phyloP scores from a whole-genome alignment of 2,888 invertebrate species.

The Augiades crinisus region DNA sequence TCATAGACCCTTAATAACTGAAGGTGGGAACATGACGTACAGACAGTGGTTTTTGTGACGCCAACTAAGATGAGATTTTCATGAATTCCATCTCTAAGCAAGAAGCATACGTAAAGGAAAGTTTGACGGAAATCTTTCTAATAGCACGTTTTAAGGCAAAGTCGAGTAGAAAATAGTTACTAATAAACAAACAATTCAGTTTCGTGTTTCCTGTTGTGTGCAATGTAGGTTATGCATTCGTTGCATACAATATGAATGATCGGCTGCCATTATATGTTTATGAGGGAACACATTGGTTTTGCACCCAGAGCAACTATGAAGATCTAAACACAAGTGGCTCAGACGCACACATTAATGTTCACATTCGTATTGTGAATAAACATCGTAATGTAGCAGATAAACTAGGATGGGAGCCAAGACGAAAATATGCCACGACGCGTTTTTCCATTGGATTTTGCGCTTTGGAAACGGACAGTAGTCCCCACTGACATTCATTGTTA shows the following conservation, averaged over 20 bases:
- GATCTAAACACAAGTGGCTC: slow-evolving; percentile 61
- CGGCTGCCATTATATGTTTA: slow-evolving; percentile 32
- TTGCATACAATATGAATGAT: slow-evolving; percentile 24
- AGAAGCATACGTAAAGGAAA: no score
- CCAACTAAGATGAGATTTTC: no score
- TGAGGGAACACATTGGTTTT: slow-evolving; percentile 18
- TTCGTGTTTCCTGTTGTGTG: background rate
- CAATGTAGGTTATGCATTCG: background rate
- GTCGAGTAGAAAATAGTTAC: no score
- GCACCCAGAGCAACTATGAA: slow-evolving; percentile 33
- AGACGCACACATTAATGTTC: slow-evolving; percentile 76
- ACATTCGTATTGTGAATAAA: slow-evolving; percentile 81
- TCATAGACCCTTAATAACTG: no score
- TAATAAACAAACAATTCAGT: no score
- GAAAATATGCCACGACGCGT: slow-evolving; percentile 80
- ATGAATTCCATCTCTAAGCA: no score
- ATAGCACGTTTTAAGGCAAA: no score
- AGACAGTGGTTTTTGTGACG: no score
- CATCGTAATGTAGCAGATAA: slow-evolving; percentile 82
- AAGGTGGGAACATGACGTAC: no score
- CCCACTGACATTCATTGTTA: slow-evolving; percentile 61
- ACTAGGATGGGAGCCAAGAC: slow-evolving; percentile 82
- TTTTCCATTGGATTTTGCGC: slow-evolving; percentile 79
- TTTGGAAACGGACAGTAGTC: slow-evolving; percentile 74
- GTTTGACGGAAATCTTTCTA: no score